These are phyloP conservation scores for Liodrosophila aerea DNA, from an alignment of 2,888 invertebrate genomes.

Conservation along the genomic window DNA sequence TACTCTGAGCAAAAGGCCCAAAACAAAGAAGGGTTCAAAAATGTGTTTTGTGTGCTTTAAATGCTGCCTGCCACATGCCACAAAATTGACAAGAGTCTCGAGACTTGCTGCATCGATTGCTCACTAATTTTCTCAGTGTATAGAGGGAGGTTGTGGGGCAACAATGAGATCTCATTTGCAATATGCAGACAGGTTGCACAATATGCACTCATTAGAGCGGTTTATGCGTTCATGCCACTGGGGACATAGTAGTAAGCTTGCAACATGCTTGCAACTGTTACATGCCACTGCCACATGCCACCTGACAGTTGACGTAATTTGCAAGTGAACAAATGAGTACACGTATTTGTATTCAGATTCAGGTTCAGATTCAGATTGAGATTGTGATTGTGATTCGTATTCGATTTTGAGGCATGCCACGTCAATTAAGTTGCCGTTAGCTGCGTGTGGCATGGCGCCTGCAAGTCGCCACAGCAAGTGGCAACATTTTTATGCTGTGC, in stretches of 20 bases:
- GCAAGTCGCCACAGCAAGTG: slow-evolving; percentile 55
- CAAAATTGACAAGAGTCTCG: slow-evolving; percentile 9
- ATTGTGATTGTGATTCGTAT: background rate
- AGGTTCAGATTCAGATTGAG: slow-evolving; percentile 1
- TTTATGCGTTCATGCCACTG: slow-evolving; percentile 29
- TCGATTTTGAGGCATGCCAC: slow-evolving; percentile 31
- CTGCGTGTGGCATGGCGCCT: slow-evolving; percentile 46
- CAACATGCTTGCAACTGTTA: slow-evolving; percentile 13
- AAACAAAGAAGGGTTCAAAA: background rate
- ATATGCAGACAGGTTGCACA: slow-evolving; percentile 50
- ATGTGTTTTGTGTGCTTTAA: slow-evolving; percentile 21
- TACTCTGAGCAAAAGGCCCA: background rate
- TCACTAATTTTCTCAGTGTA: slow-evolving; percentile 11
- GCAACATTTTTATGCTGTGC: slow-evolving; percentile 40
- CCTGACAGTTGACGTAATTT: slow-evolving; percentile 18
- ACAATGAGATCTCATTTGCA: slow-evolving; percentile 53
- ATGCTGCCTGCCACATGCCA: slow-evolving; percentile 17
- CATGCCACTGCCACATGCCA: slow-evolving; percentile 16
- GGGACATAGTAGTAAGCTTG: slow-evolving; percentile 15
- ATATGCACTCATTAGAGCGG: slow-evolving; percentile 68
- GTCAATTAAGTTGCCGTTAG: slow-evolving; percentile 48
- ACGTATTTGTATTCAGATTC: background rate
- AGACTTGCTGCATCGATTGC: slow-evolving; percentile 41
- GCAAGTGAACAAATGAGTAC: slow-evolving; percentile 16
- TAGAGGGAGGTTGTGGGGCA: background rate